Base-by-base conservation (phyloP, 2,113 vertebrate genomes). In the Notechis scutatus region DNA sequence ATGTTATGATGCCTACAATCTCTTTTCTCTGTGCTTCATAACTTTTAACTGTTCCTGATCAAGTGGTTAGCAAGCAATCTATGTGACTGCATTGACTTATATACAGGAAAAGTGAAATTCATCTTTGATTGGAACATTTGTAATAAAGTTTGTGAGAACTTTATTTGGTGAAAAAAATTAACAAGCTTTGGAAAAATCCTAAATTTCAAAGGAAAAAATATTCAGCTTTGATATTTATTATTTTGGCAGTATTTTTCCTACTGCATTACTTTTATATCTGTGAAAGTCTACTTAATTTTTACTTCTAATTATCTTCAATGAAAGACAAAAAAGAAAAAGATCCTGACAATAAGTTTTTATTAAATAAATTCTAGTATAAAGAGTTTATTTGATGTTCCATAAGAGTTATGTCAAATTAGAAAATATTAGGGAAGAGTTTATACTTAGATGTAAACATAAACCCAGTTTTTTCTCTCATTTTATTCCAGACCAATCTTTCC, bases 401-500 rank as follows among this genome's bases (percentile, higher is more conserved):
- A n/a, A 34, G 29, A n/a, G 64, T 14, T 69, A 69, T 69, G 12
- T 69, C 29, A n/a, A 64, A 64, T n/a, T n/a, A 18, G 64, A 69
- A 74, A 74, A 74, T 81, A 20, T 9, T 81, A 7, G 74, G 6
- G 6, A 42, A 21, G 6, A 81, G 18, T 39, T 42, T 81, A 42
- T 81, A 81, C 18, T 81, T 42, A 42, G 18, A 42, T 81, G 74
- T 81, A 81, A 42, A 81, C 34, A 8, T 81, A 42, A 81, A 81
- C 18, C 11, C 96, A 94, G 95, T 94, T 90, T 86, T 52, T 91
- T n/a, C 0, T 94, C 86, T 95, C 94, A 97, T 81, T 97, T 96
- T 92, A 90, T 98, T 98, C 96, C 97, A 99, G 99, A 98, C 98
- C 97, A 99, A 98, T 98, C 98, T 98, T 96, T 99, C 99, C 98